Evolutionary conservation across 2,797 vertebrate species (phyloP).

Genomic region (Chloroceryle amazona): DNA sequence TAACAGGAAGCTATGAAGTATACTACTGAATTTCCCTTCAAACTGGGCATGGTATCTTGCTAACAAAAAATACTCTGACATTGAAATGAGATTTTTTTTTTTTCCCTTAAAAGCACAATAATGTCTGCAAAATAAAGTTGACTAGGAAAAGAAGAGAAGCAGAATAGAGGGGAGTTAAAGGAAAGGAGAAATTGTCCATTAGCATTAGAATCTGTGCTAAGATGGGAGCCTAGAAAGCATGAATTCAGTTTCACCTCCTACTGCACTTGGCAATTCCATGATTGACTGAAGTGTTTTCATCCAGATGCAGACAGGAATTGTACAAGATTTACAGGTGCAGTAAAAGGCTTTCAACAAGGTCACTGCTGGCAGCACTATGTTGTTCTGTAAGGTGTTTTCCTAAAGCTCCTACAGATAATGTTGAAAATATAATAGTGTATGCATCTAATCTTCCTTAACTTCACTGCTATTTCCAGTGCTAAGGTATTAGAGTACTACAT

Average conservation of each 20-base stretch:
- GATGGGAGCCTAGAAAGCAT: neutral
- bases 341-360: neutral
- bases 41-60: neutral
- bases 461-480: neutral
- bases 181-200: neutral
- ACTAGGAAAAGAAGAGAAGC: neutral
- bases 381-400: neutral
- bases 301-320: neutral
- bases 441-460: neutral
- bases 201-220: fast-evolving
- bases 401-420: neutral
- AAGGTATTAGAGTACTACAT: neutral
- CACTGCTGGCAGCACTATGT: neutral
- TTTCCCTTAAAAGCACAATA: neutral
- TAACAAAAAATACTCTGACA: neutral
- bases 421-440: neutral
- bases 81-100: neutral
- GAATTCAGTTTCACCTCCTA: neutral
- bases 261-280: neutral
- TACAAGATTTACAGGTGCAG: neutral
- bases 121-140: neutral
- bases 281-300: neutral
- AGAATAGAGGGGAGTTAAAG: neutral
- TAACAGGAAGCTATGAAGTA: neutral
- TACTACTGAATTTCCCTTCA: neutral